Conservation (phyloP, 2,113 vertebrate genomes). For the Syngnathus scovelli region DNA sequence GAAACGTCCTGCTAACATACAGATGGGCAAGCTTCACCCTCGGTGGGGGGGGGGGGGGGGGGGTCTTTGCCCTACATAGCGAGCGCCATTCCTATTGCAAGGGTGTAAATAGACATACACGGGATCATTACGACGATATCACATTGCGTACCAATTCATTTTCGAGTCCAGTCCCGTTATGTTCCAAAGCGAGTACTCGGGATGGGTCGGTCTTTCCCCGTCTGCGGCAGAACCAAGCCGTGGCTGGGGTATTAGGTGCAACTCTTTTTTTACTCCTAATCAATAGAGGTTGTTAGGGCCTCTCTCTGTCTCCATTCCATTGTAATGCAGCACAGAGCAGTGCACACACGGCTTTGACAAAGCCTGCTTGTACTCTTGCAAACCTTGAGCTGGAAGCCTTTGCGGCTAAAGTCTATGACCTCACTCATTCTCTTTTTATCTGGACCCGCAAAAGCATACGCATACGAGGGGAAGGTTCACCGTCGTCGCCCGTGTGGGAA, state of each 20-base stretch:
- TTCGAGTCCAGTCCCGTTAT: constrained; percentile 10
- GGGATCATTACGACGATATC: background rate
- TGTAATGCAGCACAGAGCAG: constrained; percentile 62
- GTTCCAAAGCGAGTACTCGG: constrained; percentile 3
- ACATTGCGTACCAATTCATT: constrained; percentile 6
- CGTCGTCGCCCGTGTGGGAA: constrained; percentile 8
- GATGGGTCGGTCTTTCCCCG: constrained; percentile 4
- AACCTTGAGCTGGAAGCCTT: constrained; percentile 60
- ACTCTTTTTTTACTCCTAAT: constrained; percentile 48
- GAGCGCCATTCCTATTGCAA: background rate
- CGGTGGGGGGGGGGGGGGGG: background rate
- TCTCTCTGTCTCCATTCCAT: constrained; percentile 50
- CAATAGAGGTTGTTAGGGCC: constrained; percentile 40
- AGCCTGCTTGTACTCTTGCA: constrained; percentile 60
- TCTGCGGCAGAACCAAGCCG: constrained; percentile 22
- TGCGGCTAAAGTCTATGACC: constrained; percentile 61
- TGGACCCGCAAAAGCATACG: constrained; percentile 19
- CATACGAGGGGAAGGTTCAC: background rate
- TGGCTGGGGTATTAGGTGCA: constrained; percentile 29
- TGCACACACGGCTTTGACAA: constrained; percentile 62
- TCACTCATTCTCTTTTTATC: constrained; percentile 48
- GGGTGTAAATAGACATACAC: no score
- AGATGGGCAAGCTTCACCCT: background rate
- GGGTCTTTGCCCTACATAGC: background rate
- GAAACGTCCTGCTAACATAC: background rate